A percentile compares a stretch with the other conserved stretches of the same genome.
These are phyloP conservation scores for Drosophila leontia DNA, from an alignment of 1,140 invertebrate genomes.

Conservation along the genomic window DNA sequence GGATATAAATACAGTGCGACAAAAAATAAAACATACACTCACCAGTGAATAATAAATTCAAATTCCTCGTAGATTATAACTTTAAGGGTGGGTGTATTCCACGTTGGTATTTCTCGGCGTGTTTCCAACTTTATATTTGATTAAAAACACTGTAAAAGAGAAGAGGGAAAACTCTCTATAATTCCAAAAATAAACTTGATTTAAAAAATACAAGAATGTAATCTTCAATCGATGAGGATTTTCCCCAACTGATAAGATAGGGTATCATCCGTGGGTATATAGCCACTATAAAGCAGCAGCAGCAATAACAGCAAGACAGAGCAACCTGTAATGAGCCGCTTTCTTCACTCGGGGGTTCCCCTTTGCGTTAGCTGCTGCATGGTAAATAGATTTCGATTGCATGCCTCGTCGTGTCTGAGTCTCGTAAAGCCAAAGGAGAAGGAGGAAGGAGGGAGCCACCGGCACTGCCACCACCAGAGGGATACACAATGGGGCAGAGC, in stretches of 20 bases:
- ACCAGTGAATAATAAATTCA: neutral
- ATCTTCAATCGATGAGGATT: no score
- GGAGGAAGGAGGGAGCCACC: neutral
- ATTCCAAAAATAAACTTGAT: neutral
- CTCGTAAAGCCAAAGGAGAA: slow-evolving; percentile 20
- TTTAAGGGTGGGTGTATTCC: neutral
- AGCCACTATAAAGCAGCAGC: slow-evolving; percentile 29
- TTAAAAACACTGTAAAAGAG: neutral
- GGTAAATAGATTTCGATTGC: slow-evolving; percentile 80
- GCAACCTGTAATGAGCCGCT: slow-evolving; percentile 78
- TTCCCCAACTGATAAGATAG: slow-evolving; percentile 1
- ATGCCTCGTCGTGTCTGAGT: slow-evolving; percentile 58
- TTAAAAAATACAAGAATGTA: no score
- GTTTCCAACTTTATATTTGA: neutral
- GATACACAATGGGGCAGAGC: slow-evolving; percentile 10
- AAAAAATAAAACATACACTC: neutral
- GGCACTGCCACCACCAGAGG: neutral
- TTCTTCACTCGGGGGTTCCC: slow-evolving; percentile 67
- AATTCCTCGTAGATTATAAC: neutral
- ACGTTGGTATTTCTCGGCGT: no score
- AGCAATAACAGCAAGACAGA: slow-evolving; percentile 46
- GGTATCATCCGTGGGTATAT: slow-evolving; percentile 18
- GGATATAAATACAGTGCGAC: no score
- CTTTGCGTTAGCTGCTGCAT: slow-evolving; percentile 59
- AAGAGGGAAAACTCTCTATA: fast-evolving